Evolutionary conservation across 2,888 invertebrate genomes (phyloP).

Genomic region (Harmothoe impar): DNA sequence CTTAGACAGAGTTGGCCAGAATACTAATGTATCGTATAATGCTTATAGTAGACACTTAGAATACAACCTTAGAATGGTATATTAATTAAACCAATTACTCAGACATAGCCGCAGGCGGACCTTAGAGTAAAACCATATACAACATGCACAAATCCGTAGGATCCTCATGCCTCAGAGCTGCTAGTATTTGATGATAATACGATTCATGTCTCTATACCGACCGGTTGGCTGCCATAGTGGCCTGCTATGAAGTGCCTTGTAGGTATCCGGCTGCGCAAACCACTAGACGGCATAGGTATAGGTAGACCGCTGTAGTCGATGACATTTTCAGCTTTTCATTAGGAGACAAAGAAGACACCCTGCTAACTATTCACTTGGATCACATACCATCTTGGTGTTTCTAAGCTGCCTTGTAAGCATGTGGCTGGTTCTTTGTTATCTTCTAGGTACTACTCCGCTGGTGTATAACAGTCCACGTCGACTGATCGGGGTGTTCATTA

Average conservation of each 20-base stretch:
- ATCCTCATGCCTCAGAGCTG: not conserved
- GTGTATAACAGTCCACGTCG: not conserved
- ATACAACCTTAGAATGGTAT: not conserved
- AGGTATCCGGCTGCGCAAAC: not conserved
- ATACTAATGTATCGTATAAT: no score
- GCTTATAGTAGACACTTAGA: not conserved
- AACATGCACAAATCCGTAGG: slow-evolving; percentile 38
- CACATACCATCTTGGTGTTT: not conserved
- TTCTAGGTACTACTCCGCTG: not conserved
- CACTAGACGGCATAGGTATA: not conserved
- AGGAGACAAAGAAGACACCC: not conserved
- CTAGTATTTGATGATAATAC: slow-evolving; percentile 29
- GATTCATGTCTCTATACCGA: not conserved
- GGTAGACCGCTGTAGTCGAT: not conserved
- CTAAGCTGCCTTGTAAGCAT: not conserved
- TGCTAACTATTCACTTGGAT: not conserved
- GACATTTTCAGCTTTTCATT: not conserved
- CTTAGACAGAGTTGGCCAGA: no score
- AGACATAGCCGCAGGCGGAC: slow-evolving; percentile 49
- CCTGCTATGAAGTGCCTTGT: slow-evolving; percentile 28
- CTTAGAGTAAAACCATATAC: slow-evolving; percentile 15
- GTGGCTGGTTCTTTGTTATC: not conserved
- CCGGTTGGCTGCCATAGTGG: slow-evolving; percentile 21
- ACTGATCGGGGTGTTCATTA: no score
- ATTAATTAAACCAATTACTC: not conserved